Base-by-base conservation (phyloP, 2,888 invertebrate genomes). In the Pristionchus japonicus region DNA sequence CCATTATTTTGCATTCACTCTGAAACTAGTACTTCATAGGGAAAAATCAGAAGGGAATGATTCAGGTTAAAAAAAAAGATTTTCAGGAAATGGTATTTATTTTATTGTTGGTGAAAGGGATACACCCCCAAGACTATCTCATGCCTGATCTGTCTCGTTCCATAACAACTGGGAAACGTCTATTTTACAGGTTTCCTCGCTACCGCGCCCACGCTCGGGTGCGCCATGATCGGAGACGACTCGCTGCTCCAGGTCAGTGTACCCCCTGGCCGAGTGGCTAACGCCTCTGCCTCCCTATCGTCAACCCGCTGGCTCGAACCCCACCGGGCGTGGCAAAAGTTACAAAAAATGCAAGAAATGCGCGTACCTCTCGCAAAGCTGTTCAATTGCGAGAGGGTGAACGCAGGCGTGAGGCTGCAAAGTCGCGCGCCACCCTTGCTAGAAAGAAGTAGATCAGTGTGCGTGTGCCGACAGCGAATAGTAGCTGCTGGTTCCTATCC, bases 131-230 rank as follows among this genome's bases (percentile, higher is more conserved):
- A 1, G 0, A 74, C 23, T 17, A 34, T 34, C 3, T 20, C 31
- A 34, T 31, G 6, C 6, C 20, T n/a, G 1, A 40, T 43, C 34
- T 34, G 43, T 15, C 23, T 74, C 20, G 40, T 17, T 23, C 4
- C 9, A n/a, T 74, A n/a, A 13, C 43, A 6, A 17, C 11, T 40
- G 2, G 40, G 74, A 74, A 74, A 43, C 77, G 20, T 27, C 27
- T 15, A 15, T n/a, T n/a, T 49, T 43, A 40, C 77, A 77, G 87
- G 74, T 77, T 99, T 99, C 95, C 96, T 99, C 93, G 99, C 99
- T 89, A 99, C 99, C 0, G 99, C 99, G 0, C 98, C 99, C 0
- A 99, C 99, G 0, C 96, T 99, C n/a, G 97, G 98, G 90, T 99
- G 99, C 95, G 98, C 98, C 17, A 97, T 98, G 57, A 96, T 99